phyloP scores from a whole-genome alignment of 2,113 vertebrate species.

The Aythya baeri region DNA sequence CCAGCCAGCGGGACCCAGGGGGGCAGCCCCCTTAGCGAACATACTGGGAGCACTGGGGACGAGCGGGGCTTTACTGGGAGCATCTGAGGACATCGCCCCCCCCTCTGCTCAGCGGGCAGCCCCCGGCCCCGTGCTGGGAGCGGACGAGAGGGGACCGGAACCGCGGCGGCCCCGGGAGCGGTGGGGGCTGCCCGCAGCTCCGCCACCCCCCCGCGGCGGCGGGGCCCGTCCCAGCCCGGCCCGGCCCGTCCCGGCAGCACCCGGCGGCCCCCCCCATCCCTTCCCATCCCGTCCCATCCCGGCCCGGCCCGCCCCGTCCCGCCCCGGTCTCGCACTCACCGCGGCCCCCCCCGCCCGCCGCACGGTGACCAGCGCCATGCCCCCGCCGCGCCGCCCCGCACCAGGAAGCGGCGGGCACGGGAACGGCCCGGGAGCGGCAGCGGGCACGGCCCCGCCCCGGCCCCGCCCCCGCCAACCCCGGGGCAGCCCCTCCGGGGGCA shows the following conservation, averaged over 20 bases:
- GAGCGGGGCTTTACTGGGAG: neutral
- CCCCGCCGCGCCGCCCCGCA: neutral
- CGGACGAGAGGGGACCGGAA: neutral
- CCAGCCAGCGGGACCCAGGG: neutral
- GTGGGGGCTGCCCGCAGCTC: too few species aligned
- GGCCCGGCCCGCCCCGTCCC: neutral
- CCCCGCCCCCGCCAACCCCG: too few species aligned
- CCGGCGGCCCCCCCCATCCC: too few species aligned
- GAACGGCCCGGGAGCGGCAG: slow-evolving; percentile 41
- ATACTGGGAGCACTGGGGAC: neutral
- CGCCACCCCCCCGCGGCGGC: neutral
- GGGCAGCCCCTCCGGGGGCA: too few species aligned
- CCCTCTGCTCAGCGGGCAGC: too few species aligned
- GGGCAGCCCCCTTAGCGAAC: neutral
- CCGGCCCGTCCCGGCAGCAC: neutral
- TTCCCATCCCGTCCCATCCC: too few species aligned
- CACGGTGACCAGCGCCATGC: slow-evolving; percentile 88
- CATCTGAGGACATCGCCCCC: too few species aligned
- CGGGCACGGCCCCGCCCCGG: slow-evolving; percentile 36
- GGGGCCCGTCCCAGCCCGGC: neutral
- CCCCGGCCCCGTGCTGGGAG: neutral
- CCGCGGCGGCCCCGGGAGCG: neutral
- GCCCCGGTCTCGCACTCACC: neutral
- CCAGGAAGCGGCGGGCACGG: slow-evolving; percentile 47
- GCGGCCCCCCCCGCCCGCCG: slow-evolving; percentile 75